Conservation (phyloP, 2,113 vertebrate genomes). For the Chauna torquata region DNA sequence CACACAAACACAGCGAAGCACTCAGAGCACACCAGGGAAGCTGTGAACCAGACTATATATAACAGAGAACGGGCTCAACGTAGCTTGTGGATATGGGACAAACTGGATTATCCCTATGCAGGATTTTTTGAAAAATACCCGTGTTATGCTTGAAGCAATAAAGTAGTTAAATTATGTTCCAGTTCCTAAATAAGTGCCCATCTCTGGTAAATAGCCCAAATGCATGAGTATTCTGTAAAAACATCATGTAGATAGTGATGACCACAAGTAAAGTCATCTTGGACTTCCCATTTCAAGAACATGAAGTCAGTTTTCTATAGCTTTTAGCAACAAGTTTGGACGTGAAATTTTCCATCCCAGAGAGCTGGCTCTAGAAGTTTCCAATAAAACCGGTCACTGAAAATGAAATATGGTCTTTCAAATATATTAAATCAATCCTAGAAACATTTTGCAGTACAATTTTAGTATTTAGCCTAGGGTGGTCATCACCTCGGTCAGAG, state of each 20-base stretch:
- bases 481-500: neutral
- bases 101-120: fast-evolving
- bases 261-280: neutral
- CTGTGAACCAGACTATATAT: fast-evolving
- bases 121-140: neutral
- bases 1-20: neutral
- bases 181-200: neutral
- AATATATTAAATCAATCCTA: neutral
- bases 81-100: neutral
- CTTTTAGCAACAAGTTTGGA: neutral
- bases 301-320: neutral
- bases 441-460: neutral
- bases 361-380: neutral
- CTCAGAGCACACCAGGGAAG: neutral
- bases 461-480: neutral
- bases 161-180: neutral
- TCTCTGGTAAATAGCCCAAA: neutral
- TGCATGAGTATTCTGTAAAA: neutral
- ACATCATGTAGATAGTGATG: too few relatives aligned
- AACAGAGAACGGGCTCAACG: neutral
- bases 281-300: neutral
- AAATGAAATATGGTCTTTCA: neutral
- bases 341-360: neutral
- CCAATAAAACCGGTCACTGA: neutral
- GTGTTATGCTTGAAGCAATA: neutral